Evolutionary conservation across 2,797 vertebrate genomes (phyloP).

Genomic region (Podargus strigoides): DNA sequence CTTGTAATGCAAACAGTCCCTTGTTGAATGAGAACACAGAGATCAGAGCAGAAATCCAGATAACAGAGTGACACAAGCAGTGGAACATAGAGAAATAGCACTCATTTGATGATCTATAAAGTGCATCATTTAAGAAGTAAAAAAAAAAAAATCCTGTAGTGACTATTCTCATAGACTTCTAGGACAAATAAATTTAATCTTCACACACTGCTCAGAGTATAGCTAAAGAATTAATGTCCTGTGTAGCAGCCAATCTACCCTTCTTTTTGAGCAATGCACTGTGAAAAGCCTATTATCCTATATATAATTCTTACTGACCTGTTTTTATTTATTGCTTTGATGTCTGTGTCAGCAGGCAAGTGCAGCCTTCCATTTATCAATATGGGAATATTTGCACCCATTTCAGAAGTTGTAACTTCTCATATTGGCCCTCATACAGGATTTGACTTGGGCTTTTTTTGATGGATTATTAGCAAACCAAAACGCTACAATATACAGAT

Average conservation of each 20-base stretch:
- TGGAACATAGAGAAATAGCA: not conserved
- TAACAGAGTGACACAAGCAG: not conserved
- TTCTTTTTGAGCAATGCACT: not conserved
- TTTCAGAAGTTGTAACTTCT: not conserved
- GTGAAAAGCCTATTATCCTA: not conserved
- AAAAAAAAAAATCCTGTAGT: not conserved
- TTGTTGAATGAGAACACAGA: not conserved
- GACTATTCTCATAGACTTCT: not conserved
- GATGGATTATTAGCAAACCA: not conserved
- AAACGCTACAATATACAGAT: not conserved
- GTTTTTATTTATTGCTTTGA: not conserved
- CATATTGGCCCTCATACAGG: not conserved
- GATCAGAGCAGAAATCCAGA: not conserved
- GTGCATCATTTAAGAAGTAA: not conserved
- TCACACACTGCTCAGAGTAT: not conserved
- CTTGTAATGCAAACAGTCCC: not conserved
- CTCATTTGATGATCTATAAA: no score
- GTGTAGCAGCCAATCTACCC: not conserved
- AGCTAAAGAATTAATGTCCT: not conserved
- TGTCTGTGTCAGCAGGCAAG: not conserved
- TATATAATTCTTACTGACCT: not conserved
- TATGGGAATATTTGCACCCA: not conserved
- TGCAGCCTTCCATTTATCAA: not conserved
- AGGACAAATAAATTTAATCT: conserved; percentile 7
- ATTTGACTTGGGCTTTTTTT: not conserved